Conservation (phyloP, 1,140 invertebrate genomes). For the Neoseiulus cucumeris region DNA sequence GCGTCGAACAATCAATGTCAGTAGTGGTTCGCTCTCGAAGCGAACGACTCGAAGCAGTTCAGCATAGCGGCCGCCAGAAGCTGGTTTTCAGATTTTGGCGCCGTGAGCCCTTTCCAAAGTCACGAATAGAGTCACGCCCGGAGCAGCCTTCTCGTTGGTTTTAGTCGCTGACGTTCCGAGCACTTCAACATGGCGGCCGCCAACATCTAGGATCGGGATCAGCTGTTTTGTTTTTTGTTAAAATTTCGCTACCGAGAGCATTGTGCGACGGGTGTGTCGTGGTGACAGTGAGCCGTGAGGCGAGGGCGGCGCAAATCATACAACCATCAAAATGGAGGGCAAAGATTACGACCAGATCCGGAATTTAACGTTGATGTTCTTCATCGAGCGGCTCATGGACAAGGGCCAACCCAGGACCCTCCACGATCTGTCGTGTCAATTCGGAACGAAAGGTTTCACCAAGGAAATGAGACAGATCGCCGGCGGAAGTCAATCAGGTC, state of each 20-base stretch:
- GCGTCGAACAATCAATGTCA: too few relatives aligned
- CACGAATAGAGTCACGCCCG: slow-evolving; percentile 5
- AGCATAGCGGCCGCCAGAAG: neutral
- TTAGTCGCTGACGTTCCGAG: slow-evolving; percentile 1
- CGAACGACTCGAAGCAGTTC: too few relatives aligned
- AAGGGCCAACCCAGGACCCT: slow-evolving; percentile 71
- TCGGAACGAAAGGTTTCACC: slow-evolving; percentile 82
- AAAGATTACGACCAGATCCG: slow-evolving; percentile 76
- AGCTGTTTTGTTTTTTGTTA: slow-evolving; percentile 11
- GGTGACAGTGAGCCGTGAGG: neutral
- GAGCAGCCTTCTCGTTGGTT: neutral
- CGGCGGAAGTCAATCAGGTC: slow-evolving; percentile 72
- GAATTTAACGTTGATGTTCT: slow-evolving; percentile 85
- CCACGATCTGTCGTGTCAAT: slow-evolving; percentile 88
- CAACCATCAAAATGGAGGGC: slow-evolving; percentile 51
- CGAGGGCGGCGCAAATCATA: neutral
- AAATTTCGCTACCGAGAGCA: neutral
- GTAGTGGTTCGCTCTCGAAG: too few relatives aligned
- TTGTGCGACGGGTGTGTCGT: neutral
- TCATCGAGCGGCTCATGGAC: slow-evolving; percentile 79
- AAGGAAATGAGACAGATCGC: slow-evolving; percentile 70
- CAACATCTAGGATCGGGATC: slow-evolving; percentile 10
- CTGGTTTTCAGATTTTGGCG: neutral
- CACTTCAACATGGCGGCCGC: slow-evolving; percentile 10
- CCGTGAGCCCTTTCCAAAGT: neutral